Percentiles rank a stretch among this genome's conserved stretches.
These are phyloP conservation scores for Helarctos malayanus DNA, from an alignment of 2,797 vertebrate genomes.

Conservation along the genomic window DNA sequence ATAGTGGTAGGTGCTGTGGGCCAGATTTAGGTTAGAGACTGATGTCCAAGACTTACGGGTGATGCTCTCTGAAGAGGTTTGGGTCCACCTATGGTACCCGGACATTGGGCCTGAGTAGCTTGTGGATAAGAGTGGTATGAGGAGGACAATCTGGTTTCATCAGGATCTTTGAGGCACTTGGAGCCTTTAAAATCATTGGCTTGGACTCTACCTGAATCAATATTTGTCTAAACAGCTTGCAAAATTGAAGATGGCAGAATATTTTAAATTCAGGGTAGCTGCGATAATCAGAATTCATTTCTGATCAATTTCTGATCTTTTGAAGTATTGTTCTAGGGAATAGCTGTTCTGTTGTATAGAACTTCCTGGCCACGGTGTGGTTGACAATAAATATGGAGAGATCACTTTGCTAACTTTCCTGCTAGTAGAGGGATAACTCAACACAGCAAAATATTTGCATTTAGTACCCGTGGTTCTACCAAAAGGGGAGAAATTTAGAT, in stretches of 20 bases:
- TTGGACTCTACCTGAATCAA: not conserved
- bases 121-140: not conserved
- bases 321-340: not conserved
- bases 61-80: not conserved
- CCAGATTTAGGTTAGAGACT: not conserved
- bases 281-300: conserved; percentile 6
- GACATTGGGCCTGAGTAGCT: not conserved
- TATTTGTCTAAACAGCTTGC: not conserved
- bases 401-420: not conserved
- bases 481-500: not conserved
- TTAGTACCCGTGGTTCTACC: not conserved
- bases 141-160: not conserved
- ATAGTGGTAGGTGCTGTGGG: not conserved
- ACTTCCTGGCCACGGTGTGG: not conserved
- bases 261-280: conserved; percentile 32
- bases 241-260: conserved; percentile 26
- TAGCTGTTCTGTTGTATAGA: not conserved
- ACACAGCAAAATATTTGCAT: not conserved
- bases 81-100: not conserved
- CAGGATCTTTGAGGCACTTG: not conserved
- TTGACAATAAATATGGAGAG: not conserved
- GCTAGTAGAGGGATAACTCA: not conserved
- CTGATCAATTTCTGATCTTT: not conserved
- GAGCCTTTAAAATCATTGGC: conserved; percentile 30
- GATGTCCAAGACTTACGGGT: not conserved